These are phyloP conservation scores for Ceraclea dissimilis DNA, from an alignment of 2,888 invertebrate genomes.

Conservation along the genomic window DNA sequence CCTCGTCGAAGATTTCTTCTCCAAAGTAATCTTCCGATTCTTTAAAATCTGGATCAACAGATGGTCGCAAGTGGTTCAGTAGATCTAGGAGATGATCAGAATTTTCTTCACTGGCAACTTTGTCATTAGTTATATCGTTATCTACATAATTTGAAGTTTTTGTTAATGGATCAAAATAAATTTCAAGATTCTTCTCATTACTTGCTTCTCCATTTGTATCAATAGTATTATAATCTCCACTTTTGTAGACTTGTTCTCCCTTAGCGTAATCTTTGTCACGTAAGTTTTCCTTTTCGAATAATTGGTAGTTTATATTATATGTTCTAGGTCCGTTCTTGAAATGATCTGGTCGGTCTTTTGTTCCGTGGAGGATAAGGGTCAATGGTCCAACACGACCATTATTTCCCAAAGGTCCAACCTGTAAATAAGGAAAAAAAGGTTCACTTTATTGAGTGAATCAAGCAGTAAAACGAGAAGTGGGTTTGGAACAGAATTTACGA, in stretches of 20 bases:
- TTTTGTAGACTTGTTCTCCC: too few relatives aligned
- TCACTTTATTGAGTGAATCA: too few relatives aligned
- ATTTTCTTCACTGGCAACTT: not conserved
- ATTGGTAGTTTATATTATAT: constrained; percentile 37
- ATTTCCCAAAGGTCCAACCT: constrained; percentile 42
- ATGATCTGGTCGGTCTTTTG: constrained; percentile 54
- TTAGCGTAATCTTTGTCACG: not conserved
- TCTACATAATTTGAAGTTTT: not conserved
- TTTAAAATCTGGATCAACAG: not conserved
- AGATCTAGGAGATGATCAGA: not conserved
- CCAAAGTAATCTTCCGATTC: not conserved
- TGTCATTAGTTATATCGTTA: not conserved
- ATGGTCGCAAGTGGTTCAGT: not conserved
- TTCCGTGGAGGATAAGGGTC: constrained; percentile 65
- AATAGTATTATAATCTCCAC: too few relatives aligned
- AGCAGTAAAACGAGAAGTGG: too few relatives aligned
- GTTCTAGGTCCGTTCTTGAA: constrained; percentile 49
- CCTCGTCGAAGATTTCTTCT: constrained; percentile 12
- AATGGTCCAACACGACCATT: constrained; percentile 52
- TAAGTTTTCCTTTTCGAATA: not conserved
- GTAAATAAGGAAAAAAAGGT: constrained; percentile 13
- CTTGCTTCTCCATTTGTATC: too few relatives aligned
- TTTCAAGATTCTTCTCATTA: too few relatives aligned
- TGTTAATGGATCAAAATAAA: too few relatives aligned
- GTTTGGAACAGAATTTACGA: too few relatives aligned